Percentiles rank a stretch among this genome's conserved stretches.
Evolutionary conservation across 2,797 vertebrate genomes (phyloP).

Genomic region (Hypotaenidia philippensis): DNA sequence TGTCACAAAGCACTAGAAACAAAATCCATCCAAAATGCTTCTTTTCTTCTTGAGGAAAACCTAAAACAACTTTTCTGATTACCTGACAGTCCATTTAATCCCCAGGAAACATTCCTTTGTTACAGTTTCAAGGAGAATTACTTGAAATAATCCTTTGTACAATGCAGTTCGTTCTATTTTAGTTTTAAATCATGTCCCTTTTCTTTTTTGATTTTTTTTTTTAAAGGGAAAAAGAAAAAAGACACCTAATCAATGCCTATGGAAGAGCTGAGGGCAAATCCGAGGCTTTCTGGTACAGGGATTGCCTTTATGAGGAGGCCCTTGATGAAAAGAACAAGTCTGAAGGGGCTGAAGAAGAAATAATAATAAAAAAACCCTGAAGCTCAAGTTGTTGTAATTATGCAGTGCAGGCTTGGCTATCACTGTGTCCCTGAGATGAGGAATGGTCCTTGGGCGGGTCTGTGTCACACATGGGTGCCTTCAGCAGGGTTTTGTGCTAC

Average conservation of each 20-base stretch:
- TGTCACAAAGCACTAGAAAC: conserved; percentile 81
- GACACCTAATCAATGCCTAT: conserved; percentile 80
- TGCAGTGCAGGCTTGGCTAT: conserved; percentile 41
- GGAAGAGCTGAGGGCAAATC: conserved; percentile 77
- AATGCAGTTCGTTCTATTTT: conserved; percentile 83
- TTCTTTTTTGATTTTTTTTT: conserved; percentile 79
- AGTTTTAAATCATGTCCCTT: conserved; percentile 84
- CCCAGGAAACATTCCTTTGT: conserved; percentile 87
- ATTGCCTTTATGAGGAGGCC: conserved; percentile 75
- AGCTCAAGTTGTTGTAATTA: conserved; percentile 69
- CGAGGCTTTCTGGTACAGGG: conserved; percentile 72
- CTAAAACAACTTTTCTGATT: conserved; percentile 87
- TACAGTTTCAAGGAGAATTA: conserved; percentile 87
- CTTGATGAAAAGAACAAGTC: conserved; percentile 72
- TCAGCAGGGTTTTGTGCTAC: not conserved
- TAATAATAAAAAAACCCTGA: not conserved
- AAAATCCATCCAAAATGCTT: conserved; percentile 83
- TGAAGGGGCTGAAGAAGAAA: conserved; percentile 70
- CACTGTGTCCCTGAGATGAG: conserved; percentile 2
- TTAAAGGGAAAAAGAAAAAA: conserved; percentile 56
- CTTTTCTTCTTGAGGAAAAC: conserved; percentile 83
- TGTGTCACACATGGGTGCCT: not conserved
- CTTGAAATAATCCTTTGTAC: conserved; percentile 89
- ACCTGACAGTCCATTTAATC: conserved; percentile 88
- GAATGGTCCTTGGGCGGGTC: not conserved